Evolutionary conservation across 37 sponge, comb jelly and placozoan genomes (phyloP).

Genomic region (Chondrosia reniformis): DNA sequence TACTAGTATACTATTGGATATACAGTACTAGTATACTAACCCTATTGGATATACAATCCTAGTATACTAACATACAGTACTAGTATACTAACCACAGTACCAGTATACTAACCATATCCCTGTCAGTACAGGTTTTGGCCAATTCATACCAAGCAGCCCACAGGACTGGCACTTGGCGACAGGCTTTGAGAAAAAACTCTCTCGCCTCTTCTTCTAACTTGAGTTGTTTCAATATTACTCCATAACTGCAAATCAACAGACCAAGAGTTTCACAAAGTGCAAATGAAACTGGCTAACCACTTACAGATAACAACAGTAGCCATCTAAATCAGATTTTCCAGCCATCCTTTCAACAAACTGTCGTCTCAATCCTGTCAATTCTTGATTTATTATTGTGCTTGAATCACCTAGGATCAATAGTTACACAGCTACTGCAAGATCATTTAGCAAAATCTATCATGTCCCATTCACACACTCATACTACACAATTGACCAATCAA

Average conservation of each 20-base stretch:
- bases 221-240: constrained; percentile 63
- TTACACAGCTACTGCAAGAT: too few species aligned
- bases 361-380: constrained; percentile 38
- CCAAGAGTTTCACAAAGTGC: too few species aligned
- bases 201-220: constrained; percentile 26
- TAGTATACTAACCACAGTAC: too few species aligned
- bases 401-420: constrained; percentile 10
- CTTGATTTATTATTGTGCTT: constrained; percentile 32
- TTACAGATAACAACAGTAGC: constrained; percentile 72
- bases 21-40: too few species aligned
- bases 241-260: constrained; percentile 70
- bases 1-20: too few species aligned
- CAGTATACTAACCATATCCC: constrained; percentile 57
- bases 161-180: constrained; percentile 50
- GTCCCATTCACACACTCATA: too few species aligned
- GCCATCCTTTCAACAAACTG: constrained; percentile 35
- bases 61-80: too few species aligned
- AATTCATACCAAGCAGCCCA: constrained; percentile 83
- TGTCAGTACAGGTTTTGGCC: constrained; percentile 53
- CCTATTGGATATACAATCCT: too few species aligned
- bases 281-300: not conserved
- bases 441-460: too few species aligned
- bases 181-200: constrained; percentile 43
- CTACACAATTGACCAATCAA: too few species aligned
- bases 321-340: constrained; percentile 26